Conservation (phyloP, 2,888 invertebrate species). For the Caradrina clavipalpis region DNA sequence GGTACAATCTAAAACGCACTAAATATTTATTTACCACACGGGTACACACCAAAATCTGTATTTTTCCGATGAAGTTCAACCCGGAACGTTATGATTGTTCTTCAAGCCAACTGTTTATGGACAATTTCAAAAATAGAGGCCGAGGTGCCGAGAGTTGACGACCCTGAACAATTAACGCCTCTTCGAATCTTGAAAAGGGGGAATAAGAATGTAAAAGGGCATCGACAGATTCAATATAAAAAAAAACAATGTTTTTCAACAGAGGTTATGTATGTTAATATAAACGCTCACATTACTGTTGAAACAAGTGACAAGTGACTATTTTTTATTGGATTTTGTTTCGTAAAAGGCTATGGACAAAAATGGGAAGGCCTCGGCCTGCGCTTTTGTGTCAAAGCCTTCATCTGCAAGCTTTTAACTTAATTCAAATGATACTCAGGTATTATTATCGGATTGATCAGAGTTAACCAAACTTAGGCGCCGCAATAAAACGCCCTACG, state of each 20-base stretch:
- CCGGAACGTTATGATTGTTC: slow-evolving; percentile 36
- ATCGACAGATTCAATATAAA: slow-evolving; percentile 3
- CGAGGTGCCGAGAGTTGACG: slow-evolving; percentile 30
- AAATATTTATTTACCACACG: slow-evolving; percentile 19
- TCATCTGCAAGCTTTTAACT: slow-evolving; percentile 3
- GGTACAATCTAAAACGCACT: background rate
- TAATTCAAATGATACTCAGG: slow-evolving; percentile 3
- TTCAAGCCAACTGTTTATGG: slow-evolving; percentile 37
- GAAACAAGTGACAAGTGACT: background rate
- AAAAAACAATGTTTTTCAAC: background rate
- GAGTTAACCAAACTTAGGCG: background rate
- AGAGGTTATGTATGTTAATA: background rate
- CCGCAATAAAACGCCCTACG: background rate
- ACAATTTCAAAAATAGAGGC: slow-evolving; percentile 17
- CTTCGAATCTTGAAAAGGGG: slow-evolving; percentile 32
- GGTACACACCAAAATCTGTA: slow-evolving; percentile 1
- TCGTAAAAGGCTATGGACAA: slow-evolving; percentile 16
- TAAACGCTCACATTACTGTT: slow-evolving; percentile 20
- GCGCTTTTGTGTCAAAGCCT: slow-evolving; percentile 7
- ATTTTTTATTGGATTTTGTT: slow-evolving; percentile 15
- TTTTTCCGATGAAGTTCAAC: slow-evolving; percentile 45
- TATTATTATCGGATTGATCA: background rate
- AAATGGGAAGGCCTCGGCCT: background rate
- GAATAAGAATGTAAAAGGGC: slow-evolving; percentile 19
- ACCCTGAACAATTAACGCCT: slow-evolving; percentile 41